These are phyloP conservation scores for Athetis lepigone DNA, from an alignment of 2,888 invertebrate species.

Conservation along the genomic window DNA sequence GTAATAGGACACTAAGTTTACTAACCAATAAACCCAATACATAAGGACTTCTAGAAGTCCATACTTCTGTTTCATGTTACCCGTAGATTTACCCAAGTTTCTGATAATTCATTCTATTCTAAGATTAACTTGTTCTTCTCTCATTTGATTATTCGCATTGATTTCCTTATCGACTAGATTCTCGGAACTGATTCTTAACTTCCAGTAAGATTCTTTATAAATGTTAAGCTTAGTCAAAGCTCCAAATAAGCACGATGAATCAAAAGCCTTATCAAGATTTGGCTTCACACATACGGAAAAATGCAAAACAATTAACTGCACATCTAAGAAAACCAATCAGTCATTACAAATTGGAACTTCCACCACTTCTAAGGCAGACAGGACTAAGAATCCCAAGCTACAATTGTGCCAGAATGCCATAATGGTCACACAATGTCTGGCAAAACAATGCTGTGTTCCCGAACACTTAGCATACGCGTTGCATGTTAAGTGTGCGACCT, in stretches of 20 bases:
- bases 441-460: slow-evolving; percentile 43
- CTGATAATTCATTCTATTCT: not conserved
- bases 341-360: slow-evolving; percentile 27
- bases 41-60: slow-evolving; percentile 17
- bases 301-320: slow-evolving; percentile 8
- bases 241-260: slow-evolving; percentile 3
- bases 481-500: slow-evolving; percentile 43
- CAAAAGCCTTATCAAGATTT: slow-evolving; percentile 31
- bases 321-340: slow-evolving; percentile 24
- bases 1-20: slow-evolving; percentile 28
- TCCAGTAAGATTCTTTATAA: slow-evolving; percentile 2
- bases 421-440: slow-evolving; percentile 33
- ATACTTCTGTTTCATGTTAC: slow-evolving; percentile 9
- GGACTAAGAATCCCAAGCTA: slow-evolving; percentile 14
- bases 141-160: not conserved
- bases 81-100: not conserved
- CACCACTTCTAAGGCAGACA: slow-evolving; percentile 13
- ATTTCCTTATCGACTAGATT: not conserved
- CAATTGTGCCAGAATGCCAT: slow-evolving; percentile 28
- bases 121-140: not conserved
- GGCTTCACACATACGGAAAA: slow-evolving; percentile 10
- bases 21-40: slow-evolving; percentile 15
- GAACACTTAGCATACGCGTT: slow-evolving; percentile 41
- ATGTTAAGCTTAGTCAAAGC: not conserved
- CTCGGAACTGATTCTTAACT: not conserved